Percentiles rank a stretch among this genome's conserved stretches.
phyloP scores from a whole-genome alignment of 2,888 invertebrate genomes.

The Tachina lurida region DNA sequence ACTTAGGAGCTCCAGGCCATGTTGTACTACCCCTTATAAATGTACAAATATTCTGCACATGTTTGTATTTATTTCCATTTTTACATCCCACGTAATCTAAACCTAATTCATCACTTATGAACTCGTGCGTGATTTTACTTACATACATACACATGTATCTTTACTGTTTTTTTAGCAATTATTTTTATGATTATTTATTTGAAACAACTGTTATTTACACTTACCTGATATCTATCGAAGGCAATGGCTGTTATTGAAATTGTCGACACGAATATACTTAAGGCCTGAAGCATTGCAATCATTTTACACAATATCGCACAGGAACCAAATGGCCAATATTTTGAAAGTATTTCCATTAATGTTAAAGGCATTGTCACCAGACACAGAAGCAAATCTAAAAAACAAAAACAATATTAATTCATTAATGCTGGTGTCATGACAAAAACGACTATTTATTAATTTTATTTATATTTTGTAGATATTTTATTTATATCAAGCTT shows the following conservation, averaged over 20 bases:
- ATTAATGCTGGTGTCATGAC: not conserved
- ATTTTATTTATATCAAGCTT: not conserved
- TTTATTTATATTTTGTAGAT: not conserved
- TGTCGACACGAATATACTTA: conserved; percentile 96
- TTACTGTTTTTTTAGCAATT: not conserved
- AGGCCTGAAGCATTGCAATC: conserved; percentile 93
- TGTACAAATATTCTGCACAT: no score
- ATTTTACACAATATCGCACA: conserved; percentile 91
- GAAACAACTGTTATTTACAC: conserved; percentile 18
- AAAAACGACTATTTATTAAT: conserved; percentile 2
- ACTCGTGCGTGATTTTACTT: not conserved
- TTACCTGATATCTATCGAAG: conserved; percentile 91
- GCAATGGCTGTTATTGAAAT: conserved; percentile 97
- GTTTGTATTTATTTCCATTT: no score
- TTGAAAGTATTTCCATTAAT: conserved; percentile 91
- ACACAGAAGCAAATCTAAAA: conserved; percentile 90
- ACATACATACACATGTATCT: not conserved
- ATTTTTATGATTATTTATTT: not conserved
- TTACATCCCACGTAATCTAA: not conserved
- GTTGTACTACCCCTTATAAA: no score
- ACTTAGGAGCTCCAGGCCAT: no score
- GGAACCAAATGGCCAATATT: conserved; percentile 92
- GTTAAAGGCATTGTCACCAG: conserved; percentile 95
- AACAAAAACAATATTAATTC: conserved; percentile 65
- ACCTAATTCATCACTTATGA: not conserved